A percentile compares a stretch with the other conserved stretches of the same genome.
These are phyloP conservation scores for Scyliorhinus canicula DNA, from an alignment of 2,797 vertebrate genomes.

Conservation along the genomic window DNA sequence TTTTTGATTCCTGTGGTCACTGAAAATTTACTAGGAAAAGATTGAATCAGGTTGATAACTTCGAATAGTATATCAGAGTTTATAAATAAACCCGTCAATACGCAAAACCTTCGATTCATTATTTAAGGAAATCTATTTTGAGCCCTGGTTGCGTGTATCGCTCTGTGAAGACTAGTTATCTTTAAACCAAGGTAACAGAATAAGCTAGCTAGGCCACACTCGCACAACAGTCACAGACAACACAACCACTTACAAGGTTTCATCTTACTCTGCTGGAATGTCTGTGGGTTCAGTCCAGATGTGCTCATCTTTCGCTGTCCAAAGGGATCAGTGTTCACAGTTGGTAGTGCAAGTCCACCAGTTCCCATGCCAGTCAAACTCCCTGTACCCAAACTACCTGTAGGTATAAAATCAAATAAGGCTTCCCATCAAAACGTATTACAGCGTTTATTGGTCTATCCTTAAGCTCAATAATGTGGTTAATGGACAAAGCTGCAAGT, in stretches of 20 bases:
- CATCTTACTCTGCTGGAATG: constrained; percentile 99
- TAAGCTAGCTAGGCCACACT: constrained; percentile 56
- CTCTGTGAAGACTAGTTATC: constrained; percentile 30
- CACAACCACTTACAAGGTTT: constrained; percentile 88
- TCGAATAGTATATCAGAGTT: not conserved
- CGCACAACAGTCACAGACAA: constrained; percentile 79
- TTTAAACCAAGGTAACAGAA: constrained; percentile 40
- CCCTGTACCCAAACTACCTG: constrained; percentile 81
- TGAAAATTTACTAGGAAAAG: not conserved
- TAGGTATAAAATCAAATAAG: constrained; percentile 44
- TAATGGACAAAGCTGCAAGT: not conserved
- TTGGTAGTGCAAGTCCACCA: constrained; percentile 79
- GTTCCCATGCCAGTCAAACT: constrained; percentile 83
- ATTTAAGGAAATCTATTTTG: constrained; percentile 2
- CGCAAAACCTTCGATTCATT: not conserved
- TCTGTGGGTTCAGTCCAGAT: constrained; percentile 89
- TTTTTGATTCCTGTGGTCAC: not conserved
- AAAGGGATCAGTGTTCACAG: constrained; percentile 88
- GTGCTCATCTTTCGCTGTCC: constrained; percentile 96
- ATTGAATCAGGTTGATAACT: not conserved
- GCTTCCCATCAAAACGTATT: not conserved
- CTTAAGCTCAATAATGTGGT: not conserved
- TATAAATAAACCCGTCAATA: not conserved
- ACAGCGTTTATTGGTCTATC: not conserved
- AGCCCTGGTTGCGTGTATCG: not conserved